Evolutionary conservation across 2,797 vertebrate species (phyloP).

Genomic region (Centroberyx gerrardi): DNA sequence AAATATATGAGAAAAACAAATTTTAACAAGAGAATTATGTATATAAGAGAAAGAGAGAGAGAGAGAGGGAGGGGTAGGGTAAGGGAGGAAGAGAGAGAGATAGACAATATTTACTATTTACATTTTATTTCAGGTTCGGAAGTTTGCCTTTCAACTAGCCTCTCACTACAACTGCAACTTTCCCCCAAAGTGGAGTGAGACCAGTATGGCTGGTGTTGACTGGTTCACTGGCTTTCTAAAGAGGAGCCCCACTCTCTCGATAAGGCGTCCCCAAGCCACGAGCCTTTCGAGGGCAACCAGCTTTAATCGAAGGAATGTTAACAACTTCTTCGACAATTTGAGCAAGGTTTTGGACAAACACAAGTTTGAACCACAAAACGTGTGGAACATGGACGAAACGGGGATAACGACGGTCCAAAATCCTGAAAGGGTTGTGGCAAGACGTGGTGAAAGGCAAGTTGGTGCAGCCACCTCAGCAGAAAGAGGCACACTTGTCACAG

Average conservation of each 20-base stretch:
- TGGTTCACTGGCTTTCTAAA: slow-evolving; percentile 16
- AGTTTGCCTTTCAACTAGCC: too few species aligned
- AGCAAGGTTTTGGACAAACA: too few species aligned
- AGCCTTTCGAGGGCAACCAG: slow-evolving; percentile 5
- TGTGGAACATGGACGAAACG: too few species aligned
- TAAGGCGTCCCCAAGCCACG: slow-evolving; percentile 2
- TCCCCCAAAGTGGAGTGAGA: too few species aligned
- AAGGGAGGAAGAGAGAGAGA: too few species aligned
- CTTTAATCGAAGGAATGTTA: not conserved
- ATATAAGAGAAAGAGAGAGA: not conserved
- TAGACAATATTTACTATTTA: too few species aligned
- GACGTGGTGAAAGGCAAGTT: not conserved
- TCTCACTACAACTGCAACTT: too few species aligned
- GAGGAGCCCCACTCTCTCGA: slow-evolving; percentile 7
- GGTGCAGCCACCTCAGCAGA: not conserved
- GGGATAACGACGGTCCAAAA: too few species aligned
- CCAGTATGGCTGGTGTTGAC: slow-evolving; percentile 7
- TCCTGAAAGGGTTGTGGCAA: not conserved
- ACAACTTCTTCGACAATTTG: too few species aligned
- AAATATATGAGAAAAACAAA: not conserved
- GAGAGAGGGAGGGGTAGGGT: too few species aligned
- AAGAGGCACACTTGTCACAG: not conserved
- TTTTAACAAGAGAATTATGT: not conserved
- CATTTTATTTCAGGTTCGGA: too few species aligned
- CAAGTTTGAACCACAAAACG: too few species aligned